These are phyloP conservation scores for Torymus tubicola DNA, from an alignment of 2,888 invertebrate genomes.

Conservation along the genomic window DNA sequence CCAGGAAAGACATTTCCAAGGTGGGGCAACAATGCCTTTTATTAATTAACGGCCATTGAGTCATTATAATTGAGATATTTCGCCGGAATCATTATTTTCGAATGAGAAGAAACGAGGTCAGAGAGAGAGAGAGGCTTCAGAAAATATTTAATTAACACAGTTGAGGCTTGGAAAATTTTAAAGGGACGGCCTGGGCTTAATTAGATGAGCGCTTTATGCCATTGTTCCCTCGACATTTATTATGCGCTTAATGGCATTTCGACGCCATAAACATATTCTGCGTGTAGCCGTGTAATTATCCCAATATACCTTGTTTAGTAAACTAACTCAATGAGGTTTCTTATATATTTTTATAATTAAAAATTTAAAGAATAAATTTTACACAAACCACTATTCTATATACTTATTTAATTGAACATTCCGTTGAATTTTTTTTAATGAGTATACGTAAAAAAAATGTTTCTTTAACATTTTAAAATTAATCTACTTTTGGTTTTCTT, in stretches of 20 bases:
- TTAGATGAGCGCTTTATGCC: conserved; percentile 30
- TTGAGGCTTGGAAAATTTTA: background rate
- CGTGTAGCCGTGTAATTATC: background rate
- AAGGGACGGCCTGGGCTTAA: conserved; percentile 24
- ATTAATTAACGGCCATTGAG: conserved; percentile 42
- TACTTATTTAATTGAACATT: too few species aligned
- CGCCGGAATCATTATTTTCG: conserved; percentile 37
- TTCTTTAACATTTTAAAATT: too few species aligned
- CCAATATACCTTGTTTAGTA: too few species aligned
- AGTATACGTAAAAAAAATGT: too few species aligned
- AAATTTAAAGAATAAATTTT: too few species aligned
- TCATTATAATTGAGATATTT: conserved; percentile 28
- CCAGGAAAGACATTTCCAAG: background rate
- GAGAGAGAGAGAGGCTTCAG: conserved; percentile 34
- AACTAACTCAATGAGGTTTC: too few species aligned
- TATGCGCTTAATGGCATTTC: conserved; percentile 25
- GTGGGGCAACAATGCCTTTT: conserved; percentile 34
- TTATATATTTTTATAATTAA: too few species aligned
- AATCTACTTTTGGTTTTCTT: too few species aligned
- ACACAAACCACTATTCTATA: too few species aligned
- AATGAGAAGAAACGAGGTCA: conserved; percentile 28
- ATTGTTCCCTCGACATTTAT: conserved; percentile 14
- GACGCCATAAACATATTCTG: background rate
- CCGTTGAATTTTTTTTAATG: too few species aligned
- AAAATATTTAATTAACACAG: conserved; percentile 44